Evolutionary conservation across 2,113 vertebrate species (phyloP), one percentile per base, ranked within the genome.

Genomic region (Dipodomys spectabilis): DNA sequence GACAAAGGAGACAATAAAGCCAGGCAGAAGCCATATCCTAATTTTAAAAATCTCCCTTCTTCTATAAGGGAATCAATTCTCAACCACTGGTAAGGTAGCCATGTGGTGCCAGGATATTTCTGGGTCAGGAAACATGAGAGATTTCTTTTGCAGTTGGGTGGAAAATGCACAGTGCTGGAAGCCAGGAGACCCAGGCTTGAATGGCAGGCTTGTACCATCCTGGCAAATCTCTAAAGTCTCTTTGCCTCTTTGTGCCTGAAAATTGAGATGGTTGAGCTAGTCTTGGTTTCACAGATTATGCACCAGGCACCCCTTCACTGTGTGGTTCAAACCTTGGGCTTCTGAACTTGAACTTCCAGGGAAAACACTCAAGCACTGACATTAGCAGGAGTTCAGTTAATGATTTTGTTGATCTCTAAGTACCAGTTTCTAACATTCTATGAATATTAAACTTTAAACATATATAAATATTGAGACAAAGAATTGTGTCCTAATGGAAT

Each of bases 381-480:
- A 7, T 28, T 68, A 32, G 25, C n/a, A 25, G 39, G 67, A 11
- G 6, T 12, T 85, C 13, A 27, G 25, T 4, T 5, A 22, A 72
- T 35, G n/a, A 22, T 5, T 28, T 44, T 62, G 68, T 12, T 12
- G 68, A 74, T 72, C 27, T 71, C 45, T 75, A 82, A 75, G 10
- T 94, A 83, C 44, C n/a, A 32, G 88, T 91, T 28, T 90, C 30
- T 16, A 67, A 30, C 30, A 9, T 75, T 45, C 75, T 77, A 69
- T 69, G 69, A 57, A 73, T 86, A 88, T 92, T 83, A 82, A 94
- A 84, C 23, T 32, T 45, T 80, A 81, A 86, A 69, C 35, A 69
- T 85, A 44, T 32, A 86, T 9, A 92, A 72, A 79, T 86, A 73
- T 9, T n/a, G 45, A 32, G 6, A 67, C 30, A 83, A 49, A 80